Conservation (phyloP, 2,888 invertebrate genomes). For the Acronicta aceris region DNA sequence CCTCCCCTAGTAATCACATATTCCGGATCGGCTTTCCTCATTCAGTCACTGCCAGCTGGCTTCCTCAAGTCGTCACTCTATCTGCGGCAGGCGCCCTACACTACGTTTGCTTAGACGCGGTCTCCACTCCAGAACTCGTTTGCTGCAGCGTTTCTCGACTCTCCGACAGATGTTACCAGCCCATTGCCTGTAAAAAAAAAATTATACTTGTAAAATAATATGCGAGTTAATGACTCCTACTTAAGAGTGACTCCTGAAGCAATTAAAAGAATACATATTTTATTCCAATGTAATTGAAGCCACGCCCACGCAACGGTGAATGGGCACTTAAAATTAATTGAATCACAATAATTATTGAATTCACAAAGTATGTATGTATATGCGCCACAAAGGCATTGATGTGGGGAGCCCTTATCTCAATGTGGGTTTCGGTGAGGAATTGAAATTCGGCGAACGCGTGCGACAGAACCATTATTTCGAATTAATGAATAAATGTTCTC, state of each 20-base stretch:
- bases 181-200: no score
- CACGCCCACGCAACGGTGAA: neutral
- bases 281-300: conserved; percentile 11
- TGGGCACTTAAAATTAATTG: conserved; percentile 29
- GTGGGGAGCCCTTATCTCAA: conserved; percentile 6
- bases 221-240: no score
- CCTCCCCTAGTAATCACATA: no score
- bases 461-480: conserved; percentile 45
- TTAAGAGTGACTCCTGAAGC: neutral
- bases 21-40: no score
- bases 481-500: conserved; percentile 55
- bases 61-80: no score
- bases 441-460: conserved; percentile 25
- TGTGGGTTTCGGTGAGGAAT: conserved; percentile 13
- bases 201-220: no score
- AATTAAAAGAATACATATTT: conserved; percentile 1
- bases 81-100: no score
- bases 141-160: no score
- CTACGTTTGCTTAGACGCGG: no score
- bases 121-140: no score
- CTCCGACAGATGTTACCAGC: no score
- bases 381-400: conserved; percentile 4
- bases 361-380: conserved; percentile 8
- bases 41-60: no score
- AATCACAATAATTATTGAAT: conserved; percentile 31